These are phyloP conservation scores for Caenorhabditis sp. DNA, from an alignment of 2,888 invertebrate species.

Conservation along the genomic window DNA sequence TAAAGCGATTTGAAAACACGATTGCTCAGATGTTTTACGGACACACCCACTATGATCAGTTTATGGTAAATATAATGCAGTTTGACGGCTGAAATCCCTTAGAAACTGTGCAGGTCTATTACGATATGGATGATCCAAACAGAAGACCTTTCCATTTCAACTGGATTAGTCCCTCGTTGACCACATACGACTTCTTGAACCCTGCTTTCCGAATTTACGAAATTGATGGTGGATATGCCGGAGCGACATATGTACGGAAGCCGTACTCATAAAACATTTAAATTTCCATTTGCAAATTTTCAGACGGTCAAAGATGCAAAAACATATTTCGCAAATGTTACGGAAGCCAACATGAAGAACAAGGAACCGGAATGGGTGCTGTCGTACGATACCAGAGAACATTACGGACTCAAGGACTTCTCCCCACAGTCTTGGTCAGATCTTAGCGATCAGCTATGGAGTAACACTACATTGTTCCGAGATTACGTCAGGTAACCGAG, in stretches of 20 bases:
- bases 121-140: slow-evolving; percentile 72
- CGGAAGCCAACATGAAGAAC: slow-evolving; percentile 70
- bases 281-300: slow-evolving; percentile 43
- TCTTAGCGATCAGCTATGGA: slow-evolving; percentile 70
- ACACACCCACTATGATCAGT: slow-evolving; percentile 95
- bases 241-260: slow-evolving; percentile 78
- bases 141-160: slow-evolving; percentile 75
- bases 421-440: slow-evolving; percentile 76
- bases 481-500: slow-evolving; percentile 67
- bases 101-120: slow-evolving; percentile 65
- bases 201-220: slow-evolving; percentile 96
- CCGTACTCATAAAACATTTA: slow-evolving; percentile 29
- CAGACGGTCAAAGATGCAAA: slow-evolving; percentile 76
- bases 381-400: slow-evolving; percentile 69
- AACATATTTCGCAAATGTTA: slow-evolving; percentile 75
- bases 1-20: slow-evolving; percentile 86
- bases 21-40: slow-evolving; percentile 91
- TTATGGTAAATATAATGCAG: slow-evolving; percentile 83
- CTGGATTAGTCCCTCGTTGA: slow-evolving; percentile 89
- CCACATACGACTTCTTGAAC: slow-evolving; percentile 89
- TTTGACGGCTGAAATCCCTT: no score
- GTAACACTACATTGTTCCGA: slow-evolving; percentile 68
- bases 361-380: slow-evolving; percentile 71
- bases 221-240: slow-evolving; percentile 90
- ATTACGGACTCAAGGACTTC: slow-evolving; percentile 74